phyloP scores from a whole-genome alignment of 2,888 invertebrate species.

The Perizoma affinitatum region DNA sequence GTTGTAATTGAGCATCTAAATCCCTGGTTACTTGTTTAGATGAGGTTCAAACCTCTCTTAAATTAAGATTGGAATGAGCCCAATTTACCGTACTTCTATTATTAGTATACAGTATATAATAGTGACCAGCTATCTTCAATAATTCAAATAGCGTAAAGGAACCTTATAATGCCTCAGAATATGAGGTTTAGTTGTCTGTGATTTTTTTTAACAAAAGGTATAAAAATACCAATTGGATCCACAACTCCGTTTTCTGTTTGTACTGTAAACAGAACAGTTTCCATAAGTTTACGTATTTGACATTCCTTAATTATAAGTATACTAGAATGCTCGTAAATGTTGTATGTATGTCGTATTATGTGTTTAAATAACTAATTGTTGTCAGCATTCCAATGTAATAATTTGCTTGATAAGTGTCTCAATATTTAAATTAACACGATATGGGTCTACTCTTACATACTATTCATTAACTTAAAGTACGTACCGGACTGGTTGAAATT shows the following conservation, averaged over 20 bases:
- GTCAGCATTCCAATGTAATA: constrained; percentile 34
- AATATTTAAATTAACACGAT: constrained; percentile 24
- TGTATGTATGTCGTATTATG: constrained; percentile 11
- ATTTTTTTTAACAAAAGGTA: constrained; percentile 4
- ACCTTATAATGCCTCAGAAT: too few species aligned
- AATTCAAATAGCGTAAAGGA: too few species aligned
- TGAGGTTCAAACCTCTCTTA: too few species aligned
- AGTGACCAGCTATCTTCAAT: too few species aligned
- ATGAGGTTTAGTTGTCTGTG: not conserved
- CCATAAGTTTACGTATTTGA: constrained; percentile 7
- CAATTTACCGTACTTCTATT: too few species aligned
- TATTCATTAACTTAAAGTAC: too few species aligned
- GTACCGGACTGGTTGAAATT: too few species aligned
- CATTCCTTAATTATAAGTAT: not conserved
- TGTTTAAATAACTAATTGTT: constrained; percentile 14
- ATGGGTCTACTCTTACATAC: constrained; percentile 4
- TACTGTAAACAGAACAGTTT: constrained; percentile 6
- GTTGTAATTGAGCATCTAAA: too few species aligned
- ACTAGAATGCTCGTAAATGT: constrained; percentile 8
- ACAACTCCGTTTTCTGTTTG: constrained; percentile 6
- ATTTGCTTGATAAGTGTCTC: constrained; percentile 27
- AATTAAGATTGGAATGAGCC: too few species aligned
- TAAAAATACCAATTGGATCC: constrained; percentile 7
- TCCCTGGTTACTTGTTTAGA: too few species aligned
- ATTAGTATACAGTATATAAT: too few species aligned